Conservation (phyloP, 2,113 vertebrate species). For the Oplegnathus fasciatus region DNA sequence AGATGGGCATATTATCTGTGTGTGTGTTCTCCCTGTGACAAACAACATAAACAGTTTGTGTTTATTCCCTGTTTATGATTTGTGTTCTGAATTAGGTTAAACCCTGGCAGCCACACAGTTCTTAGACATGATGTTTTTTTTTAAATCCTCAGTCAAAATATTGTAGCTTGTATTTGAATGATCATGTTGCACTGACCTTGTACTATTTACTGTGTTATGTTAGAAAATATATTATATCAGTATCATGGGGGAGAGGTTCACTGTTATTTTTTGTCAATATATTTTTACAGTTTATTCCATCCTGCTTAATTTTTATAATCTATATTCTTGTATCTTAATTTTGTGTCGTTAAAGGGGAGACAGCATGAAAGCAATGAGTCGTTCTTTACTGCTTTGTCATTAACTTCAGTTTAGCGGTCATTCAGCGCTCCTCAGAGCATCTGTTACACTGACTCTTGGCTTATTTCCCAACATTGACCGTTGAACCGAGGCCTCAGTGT, state of each 20-base stretch:
- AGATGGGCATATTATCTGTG: conserved; percentile 57
- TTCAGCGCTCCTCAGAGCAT: conserved; percentile 32
- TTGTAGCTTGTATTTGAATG: neutral
- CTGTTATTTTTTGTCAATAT: neutral
- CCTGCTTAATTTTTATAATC: neutral
- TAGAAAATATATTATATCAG: neutral
- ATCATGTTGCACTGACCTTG: neutral
- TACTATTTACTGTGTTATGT: neutral
- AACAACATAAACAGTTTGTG: conserved; percentile 16
- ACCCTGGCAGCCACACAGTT: conserved; percentile 9
- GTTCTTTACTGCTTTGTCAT: conserved; percentile 19
- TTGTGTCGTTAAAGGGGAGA: neutral
- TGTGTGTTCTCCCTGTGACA: conserved; percentile 4
- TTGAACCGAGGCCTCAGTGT: conserved; percentile 14
- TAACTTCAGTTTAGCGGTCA: conserved; percentile 32
- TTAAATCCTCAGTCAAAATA: neutral
- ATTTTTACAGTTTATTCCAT: neutral
- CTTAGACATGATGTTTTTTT: neutral
- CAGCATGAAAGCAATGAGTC: conserved; percentile 9
- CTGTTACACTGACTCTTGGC: conserved; percentile 62
- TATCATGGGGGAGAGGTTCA: neutral
- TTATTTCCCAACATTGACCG: conserved; percentile 45
- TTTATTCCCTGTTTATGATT: conserved; percentile 38
- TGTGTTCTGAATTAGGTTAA: conserved; percentile 44
- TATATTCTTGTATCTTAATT: conserved; percentile 1